A percentile compares a stretch with the other conserved stretches of the same genome.
phyloP scores from a whole-genome alignment of 2,888 invertebrate genomes.

The Laspeyria flexula region DNA sequence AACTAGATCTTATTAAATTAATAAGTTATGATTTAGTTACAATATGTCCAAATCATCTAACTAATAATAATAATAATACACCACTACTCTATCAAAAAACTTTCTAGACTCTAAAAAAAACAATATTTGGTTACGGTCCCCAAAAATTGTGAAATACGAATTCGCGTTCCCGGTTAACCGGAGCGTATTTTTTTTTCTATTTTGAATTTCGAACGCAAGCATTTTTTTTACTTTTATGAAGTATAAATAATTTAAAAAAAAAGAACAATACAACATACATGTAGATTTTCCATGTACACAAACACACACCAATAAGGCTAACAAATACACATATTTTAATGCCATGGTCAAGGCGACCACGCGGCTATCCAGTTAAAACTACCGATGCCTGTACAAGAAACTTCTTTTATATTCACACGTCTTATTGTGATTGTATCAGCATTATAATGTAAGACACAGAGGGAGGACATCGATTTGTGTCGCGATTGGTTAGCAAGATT shows the following conservation, averaged over 20 bases:
- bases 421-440: constrained; percentile 44
- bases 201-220: too few relatives aligned
- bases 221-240: not conserved
- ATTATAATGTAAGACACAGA: constrained; percentile 25
- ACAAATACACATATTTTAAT: constrained; percentile 66
- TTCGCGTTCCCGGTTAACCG: too few relatives aligned
- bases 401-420: constrained; percentile 71
- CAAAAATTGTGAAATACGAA: too few relatives aligned
- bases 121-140: too few relatives aligned
- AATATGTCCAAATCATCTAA: too few relatives aligned
- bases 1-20: too few relatives aligned
- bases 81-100: too few relatives aligned
- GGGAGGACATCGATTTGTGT: constrained; percentile 20
- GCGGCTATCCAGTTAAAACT: constrained; percentile 63
- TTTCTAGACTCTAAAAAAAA: too few relatives aligned
- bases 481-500: constrained; percentile 15
- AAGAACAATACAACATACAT: constrained; percentile 60
- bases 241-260: constrained; percentile 12
- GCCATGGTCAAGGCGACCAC: constrained; percentile 76
- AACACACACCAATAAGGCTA: constrained; percentile 60
- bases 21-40: too few relatives aligned
- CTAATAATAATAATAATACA: too few relatives aligned
- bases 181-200: too few relatives aligned
- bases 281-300: constrained; percentile 69
- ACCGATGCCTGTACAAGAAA: constrained; percentile 51